Base-by-base conservation (phyloP, 53 echinoderm and acorn worm species). In the Holothuria leucospilota region DNA sequence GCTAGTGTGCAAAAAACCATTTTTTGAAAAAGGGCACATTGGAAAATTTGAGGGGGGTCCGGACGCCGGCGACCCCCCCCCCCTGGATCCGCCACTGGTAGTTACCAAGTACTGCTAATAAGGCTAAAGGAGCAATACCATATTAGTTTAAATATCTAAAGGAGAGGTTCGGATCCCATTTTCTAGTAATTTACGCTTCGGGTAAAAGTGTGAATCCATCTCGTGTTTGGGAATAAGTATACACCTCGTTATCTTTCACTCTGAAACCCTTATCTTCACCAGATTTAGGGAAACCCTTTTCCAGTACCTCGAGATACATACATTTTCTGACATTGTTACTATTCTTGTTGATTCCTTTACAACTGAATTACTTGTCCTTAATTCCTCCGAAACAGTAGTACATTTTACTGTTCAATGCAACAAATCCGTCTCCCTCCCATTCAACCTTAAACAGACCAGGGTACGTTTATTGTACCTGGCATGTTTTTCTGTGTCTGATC, bases 361-460 rank as follows among this genome's bases (percentile, higher is more conserved):
- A 89, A 39, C 89, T 84, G 29, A 82, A 68, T n/a, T n/a, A n/a
- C 41, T 89, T 88, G 29, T 82, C 61, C 26, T 34, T 71, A 6
- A n/a, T 15, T 42, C 29, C 39, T 39, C 88, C 84, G 34, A 34
- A 34, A 34, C 1, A 34, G 34, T 34, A 34, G 34, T 34, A 34
- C 34, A 34, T 34, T 34, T 88, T 88, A 58, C 88, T 88, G 49
- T 83, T 83, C 24, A 88, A 62, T 25, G 84, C 88, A 56, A 88
- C 63, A 34, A 89, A 84, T 13, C 86, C 86, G 8, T 86, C 91
- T 51, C 91, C 91, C 79, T 90, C 82, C 90, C 90, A 90, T 61
- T 91, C 91, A 13, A 91, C 78, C 68, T 90, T 86, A 59, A 87
- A 90, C 4, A 90, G 63, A 23, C 90, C 86, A 9, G 90, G 18